Percentiles rank a stretch among this genome's conserved stretches.
Conservation (phyloP, 2,888 invertebrate genomes). For the Drosophila falleni region DNA sequence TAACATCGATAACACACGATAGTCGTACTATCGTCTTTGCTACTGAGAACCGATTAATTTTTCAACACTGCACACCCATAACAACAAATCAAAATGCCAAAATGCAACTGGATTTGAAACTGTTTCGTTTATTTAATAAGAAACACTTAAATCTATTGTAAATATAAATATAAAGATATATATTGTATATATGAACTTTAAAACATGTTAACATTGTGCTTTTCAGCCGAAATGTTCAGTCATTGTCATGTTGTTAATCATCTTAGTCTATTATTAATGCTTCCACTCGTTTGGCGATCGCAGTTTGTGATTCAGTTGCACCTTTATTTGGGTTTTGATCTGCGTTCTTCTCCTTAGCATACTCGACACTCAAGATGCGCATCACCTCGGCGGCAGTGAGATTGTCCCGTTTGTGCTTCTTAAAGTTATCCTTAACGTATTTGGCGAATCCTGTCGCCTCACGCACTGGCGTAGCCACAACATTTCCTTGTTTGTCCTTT, state of each 20-base stretch:
- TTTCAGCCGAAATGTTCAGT: slow-evolving; percentile 6
- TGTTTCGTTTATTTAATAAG: neutral
- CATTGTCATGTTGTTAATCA: neutral
- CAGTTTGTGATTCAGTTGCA: neutral
- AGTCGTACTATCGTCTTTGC: neutral
- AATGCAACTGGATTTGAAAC: neutral
- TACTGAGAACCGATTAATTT: neutral
- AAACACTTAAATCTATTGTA: neutral
- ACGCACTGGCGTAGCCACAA: slow-evolving; percentile 78
- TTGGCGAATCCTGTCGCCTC: slow-evolving; percentile 84
- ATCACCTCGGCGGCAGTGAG: slow-evolving; percentile 84
- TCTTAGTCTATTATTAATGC: slow-evolving; percentile 27
- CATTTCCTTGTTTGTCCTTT: slow-evolving; percentile 83
- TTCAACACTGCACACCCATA: slow-evolving; percentile 5
- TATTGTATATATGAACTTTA: neutral
- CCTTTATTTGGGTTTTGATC: neutral
- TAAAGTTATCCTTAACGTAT: slow-evolving; percentile 84
- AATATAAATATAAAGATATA: slow-evolving; percentile 5
- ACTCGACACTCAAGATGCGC: slow-evolving; percentile 83
- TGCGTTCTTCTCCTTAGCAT: slow-evolving; percentile 64
- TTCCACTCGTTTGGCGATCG: slow-evolving; percentile 32
- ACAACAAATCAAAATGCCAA: slow-evolving; percentile 6
- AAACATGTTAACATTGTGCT: slow-evolving; percentile 4
- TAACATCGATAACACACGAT: slow-evolving; percentile 34
- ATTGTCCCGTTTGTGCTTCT: slow-evolving; percentile 78